A percentile compares a stretch with the other conserved stretches of the same genome.
phyloP scores from a whole-genome alignment of 2,113 vertebrate species.

The Oriolus oriolus region DNA sequence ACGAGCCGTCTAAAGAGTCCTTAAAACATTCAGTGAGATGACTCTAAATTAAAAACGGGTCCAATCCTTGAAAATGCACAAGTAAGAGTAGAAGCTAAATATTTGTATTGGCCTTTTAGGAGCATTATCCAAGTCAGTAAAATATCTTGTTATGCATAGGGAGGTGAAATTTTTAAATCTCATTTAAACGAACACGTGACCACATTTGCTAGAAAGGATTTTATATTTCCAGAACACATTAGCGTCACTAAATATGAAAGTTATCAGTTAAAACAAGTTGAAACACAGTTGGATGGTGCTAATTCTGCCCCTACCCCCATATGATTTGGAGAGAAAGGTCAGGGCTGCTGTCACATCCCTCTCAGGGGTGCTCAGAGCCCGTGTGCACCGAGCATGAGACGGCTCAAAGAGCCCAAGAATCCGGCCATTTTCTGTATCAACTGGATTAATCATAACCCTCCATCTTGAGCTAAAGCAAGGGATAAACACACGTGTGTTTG shows the following conservation, averaged over 20 bases:
- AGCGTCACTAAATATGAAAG: conserved; percentile 45
- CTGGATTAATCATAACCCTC: conserved; percentile 68
- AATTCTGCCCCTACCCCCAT: conserved; percentile 44
- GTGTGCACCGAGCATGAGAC: conserved; percentile 64
- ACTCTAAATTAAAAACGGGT: conserved; percentile 28
- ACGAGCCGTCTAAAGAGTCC: neutral
- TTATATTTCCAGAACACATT: conserved; percentile 31
- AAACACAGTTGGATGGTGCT: conserved; percentile 45
- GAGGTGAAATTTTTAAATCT: conserved; percentile 7
- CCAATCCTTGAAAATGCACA: neutral
- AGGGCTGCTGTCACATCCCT: conserved; percentile 70
- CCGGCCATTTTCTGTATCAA: conserved; percentile 73
- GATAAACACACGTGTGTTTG: neutral
- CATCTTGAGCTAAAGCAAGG: conserved; percentile 66
- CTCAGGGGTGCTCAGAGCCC: conserved; percentile 67
- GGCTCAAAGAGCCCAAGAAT: conserved; percentile 65
- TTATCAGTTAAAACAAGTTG: conserved; percentile 41
- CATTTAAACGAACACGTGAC: neutral
- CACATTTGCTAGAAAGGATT: conserved; percentile 16
- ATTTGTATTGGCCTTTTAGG: conserved; percentile 39
- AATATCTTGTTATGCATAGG: neutral
- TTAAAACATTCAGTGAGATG: conserved; percentile 38
- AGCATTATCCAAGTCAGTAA: neutral
- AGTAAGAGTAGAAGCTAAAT: conserved; percentile 4
- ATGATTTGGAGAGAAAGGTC: conserved; percentile 71